Percentiles rank a stretch among this genome's conserved stretches.
Conservation (phyloP, 2,797 vertebrate species). For the Garrulus glandarius region DNA sequence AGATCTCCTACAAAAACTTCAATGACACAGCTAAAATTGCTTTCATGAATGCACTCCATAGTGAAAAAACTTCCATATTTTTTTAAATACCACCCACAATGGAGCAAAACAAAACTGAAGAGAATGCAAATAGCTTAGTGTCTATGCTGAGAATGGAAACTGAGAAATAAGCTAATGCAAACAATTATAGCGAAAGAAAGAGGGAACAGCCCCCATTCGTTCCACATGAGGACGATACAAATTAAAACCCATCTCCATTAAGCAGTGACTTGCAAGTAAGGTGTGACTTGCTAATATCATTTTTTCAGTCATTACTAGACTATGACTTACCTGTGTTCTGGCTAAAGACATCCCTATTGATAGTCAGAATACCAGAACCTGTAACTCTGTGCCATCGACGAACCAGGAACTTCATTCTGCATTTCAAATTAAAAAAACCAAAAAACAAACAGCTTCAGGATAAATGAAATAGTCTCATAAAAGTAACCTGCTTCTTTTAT, state of each 20-base stretch:
- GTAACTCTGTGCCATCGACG: constrained; percentile 90
- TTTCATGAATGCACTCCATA: background rate
- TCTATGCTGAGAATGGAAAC: background rate
- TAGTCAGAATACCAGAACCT: constrained; percentile 70
- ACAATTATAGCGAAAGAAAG: background rate
- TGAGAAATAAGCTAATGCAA: background rate
- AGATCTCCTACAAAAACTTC: background rate
- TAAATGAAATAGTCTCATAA: background rate
- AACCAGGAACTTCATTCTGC: constrained; percentile 95
- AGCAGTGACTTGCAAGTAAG: background rate
- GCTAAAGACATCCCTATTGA: constrained; percentile 83
- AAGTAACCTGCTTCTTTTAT: background rate
- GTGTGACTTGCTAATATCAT: background rate
- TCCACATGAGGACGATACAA: background rate
- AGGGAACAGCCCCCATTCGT: background rate
- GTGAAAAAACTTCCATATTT: background rate
- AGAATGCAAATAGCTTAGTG: background rate
- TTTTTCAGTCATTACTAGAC: background rate
- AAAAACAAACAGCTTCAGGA: background rate
- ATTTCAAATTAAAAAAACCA: background rate
- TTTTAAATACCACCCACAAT: background rate
- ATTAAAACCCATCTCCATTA: background rate
- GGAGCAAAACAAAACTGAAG: background rate
- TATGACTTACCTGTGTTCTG: constrained; percentile 77
- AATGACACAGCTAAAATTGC: accelerated